Conservation (phyloP, 2,888 invertebrate genomes). For the Drosophila anomalata region DNA sequence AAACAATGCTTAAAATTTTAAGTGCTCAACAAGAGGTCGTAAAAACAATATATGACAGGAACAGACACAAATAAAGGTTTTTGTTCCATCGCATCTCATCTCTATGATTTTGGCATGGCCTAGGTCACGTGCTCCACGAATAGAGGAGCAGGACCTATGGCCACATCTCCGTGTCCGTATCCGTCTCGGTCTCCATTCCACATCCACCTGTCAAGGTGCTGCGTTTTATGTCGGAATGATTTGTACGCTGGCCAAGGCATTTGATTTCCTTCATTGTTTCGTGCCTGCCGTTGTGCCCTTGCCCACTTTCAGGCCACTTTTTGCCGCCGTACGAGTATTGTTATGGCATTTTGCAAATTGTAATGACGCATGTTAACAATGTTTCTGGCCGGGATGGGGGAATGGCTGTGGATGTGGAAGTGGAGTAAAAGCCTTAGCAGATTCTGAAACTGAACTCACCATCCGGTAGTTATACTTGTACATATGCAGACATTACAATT, state of each 20-base stretch:
- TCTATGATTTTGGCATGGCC: constrained; percentile 17
- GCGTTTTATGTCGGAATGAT: constrained; percentile 75
- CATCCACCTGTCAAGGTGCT: constrained; percentile 67
- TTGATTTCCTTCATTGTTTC: constrained; percentile 62
- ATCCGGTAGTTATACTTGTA: constrained; percentile 41
- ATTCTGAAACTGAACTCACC: constrained; percentile 18
- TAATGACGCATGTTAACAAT: constrained; percentile 82
- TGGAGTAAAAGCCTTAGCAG: constrained; percentile 12
- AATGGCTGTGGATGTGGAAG: constrained; percentile 8
- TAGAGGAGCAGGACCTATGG: constrained; percentile 49
- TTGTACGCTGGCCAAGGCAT: constrained; percentile 65
- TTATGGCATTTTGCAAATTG: constrained; percentile 74
- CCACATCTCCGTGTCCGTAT: constrained; percentile 13
- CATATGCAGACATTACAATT: constrained; percentile 51
- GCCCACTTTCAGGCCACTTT: constrained; percentile 14
- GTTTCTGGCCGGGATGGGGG: constrained; percentile 45
- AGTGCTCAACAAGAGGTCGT: background rate
- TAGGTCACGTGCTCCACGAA: constrained; percentile 59
- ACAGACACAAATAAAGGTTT: background rate
- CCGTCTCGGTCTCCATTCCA: background rate
- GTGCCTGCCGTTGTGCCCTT: constrained; percentile 1
- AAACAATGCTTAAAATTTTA: background rate
- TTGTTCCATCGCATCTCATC: constrained; percentile 11
- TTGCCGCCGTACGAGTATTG: constrained; percentile 26
- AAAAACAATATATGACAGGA: background rate